These are phyloP conservation scores for Morone chrysops DNA, from an alignment of 2,113 vertebrate species.

Conservation along the genomic window DNA sequence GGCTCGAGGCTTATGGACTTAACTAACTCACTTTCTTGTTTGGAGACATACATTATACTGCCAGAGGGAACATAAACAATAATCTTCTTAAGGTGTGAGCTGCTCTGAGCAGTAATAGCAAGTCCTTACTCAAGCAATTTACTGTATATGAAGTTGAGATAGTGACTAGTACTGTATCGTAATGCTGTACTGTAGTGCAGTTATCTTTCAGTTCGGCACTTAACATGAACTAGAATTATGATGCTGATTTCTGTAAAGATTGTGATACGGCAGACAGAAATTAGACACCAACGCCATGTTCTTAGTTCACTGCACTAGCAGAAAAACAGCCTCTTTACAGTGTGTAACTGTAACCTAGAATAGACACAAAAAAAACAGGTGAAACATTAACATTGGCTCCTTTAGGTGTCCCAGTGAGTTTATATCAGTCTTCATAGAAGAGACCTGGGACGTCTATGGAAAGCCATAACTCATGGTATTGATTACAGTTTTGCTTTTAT, in stretches of 20 bases:
- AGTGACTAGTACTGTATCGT: not conserved
- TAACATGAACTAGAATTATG: not conserved
- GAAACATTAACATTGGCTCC: not conserved
- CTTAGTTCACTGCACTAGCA: not conserved
- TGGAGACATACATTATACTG: constrained; percentile 60
- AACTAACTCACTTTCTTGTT: constrained; percentile 50
- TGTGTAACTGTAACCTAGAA: not conserved
- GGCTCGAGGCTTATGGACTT: constrained; percentile 47
- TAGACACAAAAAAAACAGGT: not conserved
- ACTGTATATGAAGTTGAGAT: constrained; percentile 22
- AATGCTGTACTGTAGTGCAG: not conserved
- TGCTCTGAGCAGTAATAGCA: constrained; percentile 45
- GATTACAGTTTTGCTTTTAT: not conserved
- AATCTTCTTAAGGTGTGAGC: constrained; percentile 70
- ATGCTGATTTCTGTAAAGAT: not conserved
- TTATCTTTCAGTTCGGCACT: not conserved
- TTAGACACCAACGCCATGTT: not conserved
- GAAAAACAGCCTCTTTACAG: not conserved
- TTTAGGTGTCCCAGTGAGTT: not conserved
- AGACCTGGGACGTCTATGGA: not conserved
- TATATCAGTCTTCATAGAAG: not conserved
- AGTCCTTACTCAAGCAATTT: constrained; percentile 51
- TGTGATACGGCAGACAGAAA: too few species aligned
- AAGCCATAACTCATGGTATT: not conserved
- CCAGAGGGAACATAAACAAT: constrained; percentile 58